These are phyloP conservation scores for Poicephalus meyeri DNA, from an alignment of 2,113 vertebrate genomes.

Conservation along the genomic window DNA sequence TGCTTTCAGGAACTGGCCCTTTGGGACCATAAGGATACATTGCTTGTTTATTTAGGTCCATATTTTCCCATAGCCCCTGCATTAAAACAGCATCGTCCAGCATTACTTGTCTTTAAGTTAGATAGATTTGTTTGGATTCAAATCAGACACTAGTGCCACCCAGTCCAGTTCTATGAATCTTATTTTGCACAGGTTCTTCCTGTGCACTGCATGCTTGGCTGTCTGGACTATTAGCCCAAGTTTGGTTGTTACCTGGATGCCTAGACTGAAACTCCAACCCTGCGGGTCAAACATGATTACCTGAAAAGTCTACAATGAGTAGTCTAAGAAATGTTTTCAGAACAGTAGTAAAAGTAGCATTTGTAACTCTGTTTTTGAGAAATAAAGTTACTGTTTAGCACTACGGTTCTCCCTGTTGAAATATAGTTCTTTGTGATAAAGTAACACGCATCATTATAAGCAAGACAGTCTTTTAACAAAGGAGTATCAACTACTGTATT, in stretches of 20 bases:
- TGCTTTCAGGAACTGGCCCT: not conserved
- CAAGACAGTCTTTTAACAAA: not conserved
- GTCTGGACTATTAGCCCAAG: not conserved
- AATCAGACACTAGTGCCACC: not conserved
- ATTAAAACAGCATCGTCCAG: not conserved
- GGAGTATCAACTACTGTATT: not conserved
- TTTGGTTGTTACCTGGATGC: not conserved
- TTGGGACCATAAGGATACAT: not conserved
- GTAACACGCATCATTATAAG: not conserved
- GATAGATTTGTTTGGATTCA: not conserved
- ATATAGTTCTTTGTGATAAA: not conserved
- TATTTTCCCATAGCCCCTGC: not conserved
- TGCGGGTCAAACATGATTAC: fast-evolving
- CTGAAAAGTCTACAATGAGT: not conserved
- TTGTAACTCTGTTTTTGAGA: not conserved
- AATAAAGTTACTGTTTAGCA: not conserved
- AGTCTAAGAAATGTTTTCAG: not conserved
- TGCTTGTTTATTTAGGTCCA: not conserved
- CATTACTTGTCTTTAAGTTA: not conserved
- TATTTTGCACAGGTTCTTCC: not conserved
- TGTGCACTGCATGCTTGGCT: not conserved
- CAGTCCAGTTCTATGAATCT: not conserved
- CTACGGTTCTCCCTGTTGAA: not conserved
- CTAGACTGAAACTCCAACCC: not conserved
- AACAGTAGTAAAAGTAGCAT: not conserved